Conservation (phyloP, 2,888 invertebrate species). For the Sepioteuthis lessoniana region DNA sequence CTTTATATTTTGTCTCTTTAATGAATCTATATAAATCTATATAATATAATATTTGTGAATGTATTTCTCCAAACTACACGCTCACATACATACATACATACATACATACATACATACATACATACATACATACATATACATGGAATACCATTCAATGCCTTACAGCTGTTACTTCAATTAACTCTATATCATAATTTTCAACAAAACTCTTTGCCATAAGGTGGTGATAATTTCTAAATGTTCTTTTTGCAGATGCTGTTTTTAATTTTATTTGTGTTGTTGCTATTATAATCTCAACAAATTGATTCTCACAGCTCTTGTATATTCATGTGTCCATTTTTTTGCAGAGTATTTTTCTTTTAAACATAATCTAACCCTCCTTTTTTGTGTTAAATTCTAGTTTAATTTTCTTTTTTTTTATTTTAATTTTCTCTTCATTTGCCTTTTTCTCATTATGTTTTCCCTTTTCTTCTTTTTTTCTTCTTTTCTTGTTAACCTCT, state of each 20-base stretch:
- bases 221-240: neutral
- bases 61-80: neutral
- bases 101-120: neutral
- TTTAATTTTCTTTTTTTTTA: neutral
- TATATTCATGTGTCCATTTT: neutral
- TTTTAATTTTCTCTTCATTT: no score
- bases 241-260: neutral
- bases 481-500: neutral
- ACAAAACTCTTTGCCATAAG: neutral
- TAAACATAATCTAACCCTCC: neutral
- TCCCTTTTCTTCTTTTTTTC: neutral
- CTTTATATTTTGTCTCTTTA: neutral
- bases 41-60: neutral
- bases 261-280: neutral
- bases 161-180: neutral
- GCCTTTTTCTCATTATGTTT: no score
- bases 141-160: neutral
- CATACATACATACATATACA: neutral
- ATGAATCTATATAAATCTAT: neutral
- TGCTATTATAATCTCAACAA: neutral
- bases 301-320: neutral
- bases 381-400: neutral
- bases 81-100: neutral
- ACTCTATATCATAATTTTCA: no score
- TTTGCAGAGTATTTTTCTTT: neutral